These are phyloP conservation scores for Bombus breviceps DNA, from an alignment of 1,140 invertebrate species.

Conservation along the genomic window DNA sequence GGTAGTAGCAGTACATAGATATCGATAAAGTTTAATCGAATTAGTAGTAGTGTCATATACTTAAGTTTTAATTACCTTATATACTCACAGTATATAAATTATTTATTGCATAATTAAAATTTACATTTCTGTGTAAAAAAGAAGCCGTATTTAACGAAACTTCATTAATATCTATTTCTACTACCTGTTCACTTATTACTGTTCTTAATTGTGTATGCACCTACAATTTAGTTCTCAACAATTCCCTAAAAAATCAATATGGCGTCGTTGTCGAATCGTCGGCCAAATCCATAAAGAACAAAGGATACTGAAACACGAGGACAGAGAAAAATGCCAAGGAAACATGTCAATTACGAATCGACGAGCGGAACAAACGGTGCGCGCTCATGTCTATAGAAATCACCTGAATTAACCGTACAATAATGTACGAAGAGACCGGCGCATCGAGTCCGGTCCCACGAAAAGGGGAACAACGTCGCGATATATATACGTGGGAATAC, in stretches of 20 bases:
- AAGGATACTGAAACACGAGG: background rate
- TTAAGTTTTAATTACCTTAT: too few species aligned
- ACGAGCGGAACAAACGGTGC: constrained; percentile 18
- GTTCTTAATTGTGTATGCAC: background rate
- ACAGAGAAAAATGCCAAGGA: background rate
- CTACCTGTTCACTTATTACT: too few species aligned
- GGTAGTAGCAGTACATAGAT: too few species aligned
- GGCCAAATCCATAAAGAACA: background rate
- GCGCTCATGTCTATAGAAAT: constrained; percentile 31
- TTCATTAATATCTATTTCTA: too few species aligned
- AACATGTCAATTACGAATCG: constrained; percentile 11
- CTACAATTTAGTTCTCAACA: background rate
- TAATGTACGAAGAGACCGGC: constrained; percentile 36
- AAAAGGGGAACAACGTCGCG: constrained; percentile 53
- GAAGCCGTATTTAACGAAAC: too few species aligned
- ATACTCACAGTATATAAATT: too few species aligned
- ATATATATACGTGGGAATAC: constrained; percentile 43
- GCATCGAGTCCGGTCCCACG: constrained; percentile 36
- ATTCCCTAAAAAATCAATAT: background rate
- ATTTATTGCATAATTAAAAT: too few species aligned
- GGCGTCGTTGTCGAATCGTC: background rate
- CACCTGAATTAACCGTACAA: constrained; percentile 45
- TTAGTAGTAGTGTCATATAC: too few species aligned
- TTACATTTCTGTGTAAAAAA: too few species aligned
- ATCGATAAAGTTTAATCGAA: too few species aligned